Evolutionary conservation across 2,888 invertebrate species (phyloP).

Genomic region (Dasysyrphus albostriatus): DNA sequence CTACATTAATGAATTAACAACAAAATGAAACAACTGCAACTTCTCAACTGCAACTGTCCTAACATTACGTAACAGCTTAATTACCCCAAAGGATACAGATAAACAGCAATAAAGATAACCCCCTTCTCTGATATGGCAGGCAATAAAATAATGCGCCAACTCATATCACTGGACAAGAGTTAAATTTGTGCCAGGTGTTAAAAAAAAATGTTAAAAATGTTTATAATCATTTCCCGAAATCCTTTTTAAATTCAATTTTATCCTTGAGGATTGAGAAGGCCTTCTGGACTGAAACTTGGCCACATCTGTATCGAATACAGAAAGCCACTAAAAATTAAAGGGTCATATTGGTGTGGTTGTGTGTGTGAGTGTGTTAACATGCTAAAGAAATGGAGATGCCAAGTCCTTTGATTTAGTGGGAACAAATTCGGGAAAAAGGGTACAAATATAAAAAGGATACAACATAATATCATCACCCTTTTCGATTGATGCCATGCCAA

Average conservation of each 20-base stretch:
- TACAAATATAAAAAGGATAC: constrained; percentile 53
- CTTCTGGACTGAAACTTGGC: constrained; percentile 42
- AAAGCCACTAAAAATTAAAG: constrained; percentile 7
- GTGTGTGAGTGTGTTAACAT: constrained; percentile 44
- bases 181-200: constrained; percentile 68
- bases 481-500: constrained; percentile 53
- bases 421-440: constrained; percentile 26
- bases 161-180: constrained; percentile 37
- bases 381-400: constrained; percentile 4
- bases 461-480: constrained; percentile 71
- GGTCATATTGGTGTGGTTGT: constrained; percentile 48
- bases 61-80: constrained; percentile 67
- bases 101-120: constrained; percentile 62
- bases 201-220: constrained; percentile 11
- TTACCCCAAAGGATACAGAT: constrained; percentile 69
- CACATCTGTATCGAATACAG: constrained; percentile 50
- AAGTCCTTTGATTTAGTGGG: constrained; percentile 68
- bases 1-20: constrained; percentile 36
- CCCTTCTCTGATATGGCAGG: constrained; percentile 49
- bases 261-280: constrained; percentile 56
- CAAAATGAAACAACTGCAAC: constrained; percentile 15
- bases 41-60: constrained; percentile 53
- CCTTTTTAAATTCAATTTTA: constrained; percentile 67
- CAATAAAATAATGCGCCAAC: constrained; percentile 57
- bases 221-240: constrained; percentile 66